A percentile compares a stretch with the other conserved stretches of the same genome.
Evolutionary conservation across 2,113 vertebrate species (phyloP).

Genomic region (Melospiza melodia): DNA sequence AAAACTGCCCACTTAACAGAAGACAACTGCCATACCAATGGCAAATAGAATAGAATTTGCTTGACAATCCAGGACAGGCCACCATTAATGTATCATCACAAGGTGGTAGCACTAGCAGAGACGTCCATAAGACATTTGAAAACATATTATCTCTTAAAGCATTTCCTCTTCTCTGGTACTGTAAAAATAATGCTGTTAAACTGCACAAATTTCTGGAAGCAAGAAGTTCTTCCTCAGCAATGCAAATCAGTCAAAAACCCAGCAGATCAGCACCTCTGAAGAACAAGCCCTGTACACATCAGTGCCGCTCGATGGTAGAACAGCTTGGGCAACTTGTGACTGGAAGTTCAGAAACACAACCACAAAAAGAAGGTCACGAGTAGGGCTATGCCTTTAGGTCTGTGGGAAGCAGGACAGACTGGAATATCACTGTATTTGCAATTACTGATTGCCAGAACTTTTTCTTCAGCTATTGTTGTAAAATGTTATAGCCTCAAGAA

Average conservation of each 20-base stretch:
- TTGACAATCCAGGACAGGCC: too few relatives aligned
- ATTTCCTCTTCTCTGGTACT: background rate
- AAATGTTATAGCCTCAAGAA: background rate
- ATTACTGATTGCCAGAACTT: background rate
- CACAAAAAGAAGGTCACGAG: background rate
- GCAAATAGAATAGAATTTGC: too few relatives aligned
- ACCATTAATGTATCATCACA: background rate
- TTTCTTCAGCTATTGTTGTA: background rate
- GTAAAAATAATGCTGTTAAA: background rate
- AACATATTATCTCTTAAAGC: background rate
- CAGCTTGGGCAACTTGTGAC: background rate
- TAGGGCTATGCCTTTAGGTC: background rate
- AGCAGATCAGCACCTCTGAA: background rate
- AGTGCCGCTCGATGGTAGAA: background rate
- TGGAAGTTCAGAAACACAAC: background rate
- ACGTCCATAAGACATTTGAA: background rate
- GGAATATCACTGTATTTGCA: background rate
- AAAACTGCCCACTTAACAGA: too few relatives aligned
- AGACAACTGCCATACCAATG: too few relatives aligned
- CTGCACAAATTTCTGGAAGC: background rate
- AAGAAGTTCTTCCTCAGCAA: background rate
- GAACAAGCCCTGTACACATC: background rate
- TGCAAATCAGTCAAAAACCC: background rate
- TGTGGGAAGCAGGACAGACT: background rate
- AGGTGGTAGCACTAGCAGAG: background rate